Evolutionary conservation across 1,140 invertebrate species (phyloP), one percentile per base, ranked within the genome.

Genomic region (Habropoda laboriosa): DNA sequence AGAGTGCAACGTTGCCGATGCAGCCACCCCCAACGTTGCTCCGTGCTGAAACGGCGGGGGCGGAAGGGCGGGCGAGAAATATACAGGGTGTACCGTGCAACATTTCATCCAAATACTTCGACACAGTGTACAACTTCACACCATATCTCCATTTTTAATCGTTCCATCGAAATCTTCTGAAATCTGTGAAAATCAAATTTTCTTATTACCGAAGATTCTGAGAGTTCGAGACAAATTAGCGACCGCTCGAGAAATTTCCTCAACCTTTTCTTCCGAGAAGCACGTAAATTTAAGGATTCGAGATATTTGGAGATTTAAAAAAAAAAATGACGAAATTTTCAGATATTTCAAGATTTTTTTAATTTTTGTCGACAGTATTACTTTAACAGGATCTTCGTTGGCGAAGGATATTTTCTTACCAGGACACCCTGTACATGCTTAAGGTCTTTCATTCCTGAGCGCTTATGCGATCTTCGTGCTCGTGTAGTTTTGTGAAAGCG

Each of bases 21-120:
- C 84, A 83, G 61, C 85, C 83, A 87, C 81, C 85, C 85, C 78
- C 85, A 42, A 83, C 57, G 80, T 85, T 76, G 80, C 79, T 67
- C 64, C 47, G 45, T 60, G 60, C 53, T 76, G 81, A 61, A 80
- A 83, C 42, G 66, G 81, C 63, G 84, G 73, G 81, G 78, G 81
- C 83, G 80, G 76, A 61, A 86, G 76, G 80, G 66, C 35, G 58
- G 64, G 77, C 71, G 73, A 70, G 38, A 49, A 27, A 64, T 68
- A 64, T 86, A 87, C 74, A 81, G 49, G 71, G 85, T 86, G 84
- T 86, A 42, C 57, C 35, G n/a, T n/a, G n/a, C n/a, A 40, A 47
- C 2, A 75, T 71, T 51, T 16, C 51, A 60, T 60, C 51, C 10
- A 30, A 13, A 35, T 27, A 6, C 21, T 5, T 76, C 57, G 66